Evolutionary conservation across 1,140 invertebrate genomes (phyloP), one percentile per base, ranked within the genome.

Genomic region (Coboldia fuscipes): DNA sequence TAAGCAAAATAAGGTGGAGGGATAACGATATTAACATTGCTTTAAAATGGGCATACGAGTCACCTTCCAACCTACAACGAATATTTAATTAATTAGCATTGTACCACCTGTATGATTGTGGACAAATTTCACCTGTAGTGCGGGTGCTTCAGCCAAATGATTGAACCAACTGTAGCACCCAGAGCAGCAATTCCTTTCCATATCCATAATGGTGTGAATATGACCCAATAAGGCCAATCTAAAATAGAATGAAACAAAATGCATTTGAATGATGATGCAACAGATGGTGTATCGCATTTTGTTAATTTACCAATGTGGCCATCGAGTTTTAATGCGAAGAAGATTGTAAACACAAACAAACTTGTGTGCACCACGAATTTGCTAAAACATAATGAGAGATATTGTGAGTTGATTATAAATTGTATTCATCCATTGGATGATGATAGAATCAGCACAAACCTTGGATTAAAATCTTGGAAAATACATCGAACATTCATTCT

Each of bases 291-390:
- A 29, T 15, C 13, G 27, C 7, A 31, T 27, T 27, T 21, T n/a
- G 14, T 19, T 17, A 7, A 9, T 30, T 41, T 26, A 48, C 48
- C 47, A 33, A 84, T 80, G 31, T 68, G 75, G 36, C 75, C 72
- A 61, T 97, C 92, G 33, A 92, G 63, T 40, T 84, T 71, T 42
- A 97, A 63, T 8, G 88, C 75, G 59, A 96, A 78, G 35, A 97
- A 60, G 29, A 78, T 68, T 19, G 84, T 85, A 52, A 97, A 97
- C 43, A 84, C 63, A 51, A 93, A 71, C 40, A 97, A 63, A 58
- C 85, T 93, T 39, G 70, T 70, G 62, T 94, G 88, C 12, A 97
- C 88, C 41, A 97, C 65, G 58, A 96, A 96, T 68, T 96, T 96
- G 59, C 92, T 45, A 36, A 42, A 38, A 38, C 40, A 37, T 38